Evolutionary conservation across 1,140 invertebrate genomes (phyloP).

Genomic region (Macrostomum lignano): DNA sequence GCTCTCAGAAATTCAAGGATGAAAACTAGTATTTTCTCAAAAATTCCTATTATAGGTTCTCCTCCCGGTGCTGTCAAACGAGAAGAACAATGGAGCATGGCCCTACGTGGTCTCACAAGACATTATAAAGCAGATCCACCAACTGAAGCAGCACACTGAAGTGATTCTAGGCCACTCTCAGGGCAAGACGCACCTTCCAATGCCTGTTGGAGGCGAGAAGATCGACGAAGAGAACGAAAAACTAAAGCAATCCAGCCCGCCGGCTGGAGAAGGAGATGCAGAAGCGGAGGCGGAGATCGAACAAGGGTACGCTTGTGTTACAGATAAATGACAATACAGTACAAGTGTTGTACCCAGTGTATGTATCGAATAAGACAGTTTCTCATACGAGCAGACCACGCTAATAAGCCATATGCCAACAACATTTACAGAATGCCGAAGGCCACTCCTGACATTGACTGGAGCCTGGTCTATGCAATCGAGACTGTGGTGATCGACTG

Average conservation of each 20-base stretch:
- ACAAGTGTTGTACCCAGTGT: too few relatives aligned
- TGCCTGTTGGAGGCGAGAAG: conserved; percentile 59
- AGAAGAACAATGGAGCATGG: conserved; percentile 44
- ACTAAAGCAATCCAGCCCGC: too few relatives aligned
- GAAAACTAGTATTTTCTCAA: conserved; percentile 2
- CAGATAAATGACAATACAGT: too few relatives aligned
- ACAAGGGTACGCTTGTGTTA: too few relatives aligned
- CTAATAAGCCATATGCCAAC: too few relatives aligned
- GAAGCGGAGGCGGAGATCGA: too few relatives aligned
- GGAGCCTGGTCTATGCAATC: conserved; percentile 64
- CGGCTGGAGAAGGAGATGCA: too few relatives aligned
- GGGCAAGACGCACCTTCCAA: conserved; percentile 62
- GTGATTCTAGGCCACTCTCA: conserved; percentile 69
- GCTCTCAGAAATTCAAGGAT: conserved; percentile 1
- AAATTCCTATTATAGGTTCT: conserved; percentile 34
- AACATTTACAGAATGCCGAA: too few relatives aligned
- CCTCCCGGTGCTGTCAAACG: conserved; percentile 40
- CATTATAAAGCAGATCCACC: conserved; percentile 52
- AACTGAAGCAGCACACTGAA: conserved; percentile 52
- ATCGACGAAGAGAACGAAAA: conserved; percentile 35
- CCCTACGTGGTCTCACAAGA: conserved; percentile 48
- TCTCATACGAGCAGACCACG: too few relatives aligned
- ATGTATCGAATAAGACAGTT: too few relatives aligned
- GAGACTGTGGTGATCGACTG: conserved; percentile 83
- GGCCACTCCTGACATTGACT: too few relatives aligned